These are phyloP conservation scores for Trachops cirrhosus DNA, from an alignment of 2,797 vertebrate genomes.

Conservation along the genomic window DNA sequence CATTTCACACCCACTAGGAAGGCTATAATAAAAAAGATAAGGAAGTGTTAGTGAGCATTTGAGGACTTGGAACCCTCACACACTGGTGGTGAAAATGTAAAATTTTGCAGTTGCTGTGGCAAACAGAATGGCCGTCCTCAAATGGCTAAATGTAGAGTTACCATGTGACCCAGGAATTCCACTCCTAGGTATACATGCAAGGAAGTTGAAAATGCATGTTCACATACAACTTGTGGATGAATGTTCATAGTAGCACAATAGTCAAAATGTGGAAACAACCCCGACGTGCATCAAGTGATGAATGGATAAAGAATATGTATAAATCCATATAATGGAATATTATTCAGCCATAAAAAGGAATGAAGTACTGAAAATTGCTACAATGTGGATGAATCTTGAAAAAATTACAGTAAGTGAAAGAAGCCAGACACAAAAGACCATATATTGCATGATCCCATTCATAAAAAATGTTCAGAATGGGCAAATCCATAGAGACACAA, in stretches of 20 bases:
- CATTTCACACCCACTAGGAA: neutral
- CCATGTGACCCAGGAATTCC: neutral
- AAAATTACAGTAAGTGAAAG: neutral
- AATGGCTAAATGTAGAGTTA: neutral
- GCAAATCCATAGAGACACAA: neutral
- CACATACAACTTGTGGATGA: neutral
- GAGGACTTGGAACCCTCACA: neutral
- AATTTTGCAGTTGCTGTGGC: neutral
- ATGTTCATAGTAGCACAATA: neutral
- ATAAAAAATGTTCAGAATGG: neutral
- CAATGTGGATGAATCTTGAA: neutral
- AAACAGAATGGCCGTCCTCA: neutral
- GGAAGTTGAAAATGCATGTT: neutral
- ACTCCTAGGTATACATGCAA: neutral
- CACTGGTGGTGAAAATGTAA: neutral
- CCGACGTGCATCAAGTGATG: neutral
- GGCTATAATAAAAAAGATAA: neutral
- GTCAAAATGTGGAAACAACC: neutral
- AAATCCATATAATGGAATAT: neutral
- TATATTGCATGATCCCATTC: neutral
- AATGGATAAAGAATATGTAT: neutral
- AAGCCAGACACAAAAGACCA: neutral
- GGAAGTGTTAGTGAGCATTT: neutral
- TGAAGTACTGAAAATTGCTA: neutral
- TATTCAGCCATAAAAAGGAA: neutral